Conservation (phyloP, 2,888 invertebrate species). For the Rhaphigaster nebulosa region DNA sequence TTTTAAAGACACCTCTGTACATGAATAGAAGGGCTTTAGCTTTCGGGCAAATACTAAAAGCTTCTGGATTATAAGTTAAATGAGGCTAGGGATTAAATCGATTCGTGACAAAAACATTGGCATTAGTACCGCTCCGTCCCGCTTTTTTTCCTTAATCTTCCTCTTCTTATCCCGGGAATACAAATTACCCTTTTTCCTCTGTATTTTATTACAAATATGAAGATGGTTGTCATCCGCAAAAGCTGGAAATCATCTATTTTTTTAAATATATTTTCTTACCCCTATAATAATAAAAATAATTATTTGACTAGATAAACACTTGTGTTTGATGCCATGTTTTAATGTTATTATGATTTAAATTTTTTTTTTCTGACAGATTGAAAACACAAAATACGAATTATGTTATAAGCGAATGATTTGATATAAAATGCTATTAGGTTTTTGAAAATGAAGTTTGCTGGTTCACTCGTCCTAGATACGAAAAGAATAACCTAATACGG, state of each 20-base stretch:
- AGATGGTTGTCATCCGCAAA: background rate
- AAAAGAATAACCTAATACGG: no score
- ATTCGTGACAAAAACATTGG: slow-evolving; percentile 25
- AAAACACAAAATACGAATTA: no score
- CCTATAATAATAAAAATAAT: no score
- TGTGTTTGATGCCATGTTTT: no score
- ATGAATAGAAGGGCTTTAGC: background rate
- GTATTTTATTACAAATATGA: slow-evolving; percentile 15
- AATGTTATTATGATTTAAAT: no score
- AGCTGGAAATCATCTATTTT: background rate
- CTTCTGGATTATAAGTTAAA: slow-evolving; percentile 39
- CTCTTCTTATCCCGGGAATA: background rate
- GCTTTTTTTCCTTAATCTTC: background rate
- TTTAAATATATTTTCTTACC: no score
- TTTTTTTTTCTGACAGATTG: no score
- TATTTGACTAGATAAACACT: no score
- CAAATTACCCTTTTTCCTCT: background rate
- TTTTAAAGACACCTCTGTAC: slow-evolving; percentile 37
- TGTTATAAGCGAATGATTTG: no score
- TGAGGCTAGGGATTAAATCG: slow-evolving; percentile 39
- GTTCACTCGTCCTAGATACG: no score
- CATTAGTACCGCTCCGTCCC: slow-evolving; percentile 3
- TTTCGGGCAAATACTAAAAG: slow-evolving; percentile 16
- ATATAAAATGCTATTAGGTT: no score
- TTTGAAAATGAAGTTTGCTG: no score